These are phyloP conservation scores for Brachionus asplanchnoidis DNA, from an alignment of 1,140 invertebrate genomes.

Conservation along the genomic window DNA sequence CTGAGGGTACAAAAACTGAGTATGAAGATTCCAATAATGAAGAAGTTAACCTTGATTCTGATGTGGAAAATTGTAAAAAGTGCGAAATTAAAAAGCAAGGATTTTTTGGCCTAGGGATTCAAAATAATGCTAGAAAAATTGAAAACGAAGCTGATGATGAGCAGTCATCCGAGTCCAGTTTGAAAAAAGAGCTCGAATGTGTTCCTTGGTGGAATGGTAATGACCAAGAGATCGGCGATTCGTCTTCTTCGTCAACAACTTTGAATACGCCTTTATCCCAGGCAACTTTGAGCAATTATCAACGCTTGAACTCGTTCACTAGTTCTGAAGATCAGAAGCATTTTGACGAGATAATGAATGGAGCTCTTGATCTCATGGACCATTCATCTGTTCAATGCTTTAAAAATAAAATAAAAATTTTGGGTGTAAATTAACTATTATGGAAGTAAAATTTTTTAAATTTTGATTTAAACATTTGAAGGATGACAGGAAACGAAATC, in stretches of 20 bases:
- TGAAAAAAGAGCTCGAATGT: not conserved
- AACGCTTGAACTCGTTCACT: not conserved
- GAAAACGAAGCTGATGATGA: slow-evolving; percentile 33
- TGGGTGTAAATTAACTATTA: not conserved
- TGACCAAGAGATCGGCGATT: not conserved
- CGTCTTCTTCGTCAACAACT: not conserved
- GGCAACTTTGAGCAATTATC: not conserved
- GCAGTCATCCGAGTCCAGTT: not conserved
- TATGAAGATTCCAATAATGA: slow-evolving; percentile 31
- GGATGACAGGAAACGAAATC: not conserved
- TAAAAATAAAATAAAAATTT: not conserved
- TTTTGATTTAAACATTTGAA: not conserved
- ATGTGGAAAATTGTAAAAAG: slow-evolving; percentile 7
- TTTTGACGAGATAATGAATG: not conserved
- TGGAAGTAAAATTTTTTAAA: not conserved
- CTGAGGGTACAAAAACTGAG: not conserved
- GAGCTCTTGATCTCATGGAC: slow-evolving; percentile 5
- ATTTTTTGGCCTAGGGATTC: not conserved
- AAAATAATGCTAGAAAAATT: not conserved
- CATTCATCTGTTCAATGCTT: not conserved
- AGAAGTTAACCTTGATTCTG: not conserved
- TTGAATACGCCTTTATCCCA: not conserved
- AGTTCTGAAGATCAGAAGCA: not conserved
- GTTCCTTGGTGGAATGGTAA: not conserved
- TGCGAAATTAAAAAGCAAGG: not conserved